Evolutionary conservation across 2,888 invertebrate genomes (phyloP), one percentile per base, ranked within the genome.

Genomic region (Perdita meconis): DNA sequence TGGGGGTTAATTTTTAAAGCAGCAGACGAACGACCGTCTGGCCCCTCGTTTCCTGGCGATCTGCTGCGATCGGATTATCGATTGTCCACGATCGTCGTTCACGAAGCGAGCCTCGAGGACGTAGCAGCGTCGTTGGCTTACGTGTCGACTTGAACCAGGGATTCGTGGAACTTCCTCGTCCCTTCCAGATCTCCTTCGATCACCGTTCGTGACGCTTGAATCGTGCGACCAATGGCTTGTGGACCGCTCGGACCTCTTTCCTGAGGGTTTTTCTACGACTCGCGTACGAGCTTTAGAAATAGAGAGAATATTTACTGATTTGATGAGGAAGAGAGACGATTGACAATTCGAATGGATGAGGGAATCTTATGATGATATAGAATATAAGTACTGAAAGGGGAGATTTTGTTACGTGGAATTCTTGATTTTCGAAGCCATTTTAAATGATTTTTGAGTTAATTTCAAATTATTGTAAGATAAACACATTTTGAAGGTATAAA

Each of bases 1-100:
- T 13, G 67, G 13, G 16, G 59, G 67, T 82, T 83, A 83, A 82
- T 82, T 83, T 83, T 82, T 82, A 81, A 82, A 78, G 60, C 73
- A 53, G 63, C 66, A 67, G 80, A 74, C 73, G 79, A 60, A 79
- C 61, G 38, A 56, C 8, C 36, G n/a, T 10, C 22, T 16, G 19
- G 47, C 47, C 57, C 44, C 50, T 50, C n/a, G 13, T 16, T 19
- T 50, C 36, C n/a, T 56, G 19, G 59, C 65, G 69, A 73, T 61
- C 68, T 40, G 16, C 40, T 26, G 42, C 40, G 68, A 55, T 65
- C 50, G 57, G 77, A 81, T 67, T 77, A 68, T 72, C 72, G 81
- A 77, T 77, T 69, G 63, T 72, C 55, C 40, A 16, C 38, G 55
- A 81, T 81, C 68, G 57, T 10, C n/a, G 50, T 16, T 44, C 60